phyloP scores from a whole-genome alignment of 2,888 invertebrate species.

The Scaptomyza parva region DNA sequence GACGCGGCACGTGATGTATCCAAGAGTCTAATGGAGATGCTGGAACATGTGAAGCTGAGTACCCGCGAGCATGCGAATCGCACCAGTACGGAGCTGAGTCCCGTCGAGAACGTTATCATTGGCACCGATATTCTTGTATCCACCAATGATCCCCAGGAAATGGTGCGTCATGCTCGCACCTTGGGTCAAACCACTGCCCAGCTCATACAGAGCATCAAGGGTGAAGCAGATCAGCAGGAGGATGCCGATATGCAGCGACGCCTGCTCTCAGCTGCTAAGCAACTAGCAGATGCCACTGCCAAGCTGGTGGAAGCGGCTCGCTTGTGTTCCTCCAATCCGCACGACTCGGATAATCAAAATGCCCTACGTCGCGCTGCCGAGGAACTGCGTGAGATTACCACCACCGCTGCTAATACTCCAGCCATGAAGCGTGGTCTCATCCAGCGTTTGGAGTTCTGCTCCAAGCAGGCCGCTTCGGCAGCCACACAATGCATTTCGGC shows the following conservation, averaged over 20 bases:
- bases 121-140: conserved; percentile 95
- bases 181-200: conserved; percentile 97
- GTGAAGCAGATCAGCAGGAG: conserved; percentile 95
- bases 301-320: conserved; percentile 98
- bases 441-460: conserved; percentile 89
- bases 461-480: conserved; percentile 93
- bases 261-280: conserved; percentile 96
- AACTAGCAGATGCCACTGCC: conserved; percentile 97
- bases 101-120: conserved; percentile 95
- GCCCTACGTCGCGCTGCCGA: conserved; percentile 95
- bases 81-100: conserved; percentile 90
- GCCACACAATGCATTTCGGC: conserved; percentile 96
- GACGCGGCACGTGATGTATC: conserved; percentile 95
- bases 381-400: conserved; percentile 95
- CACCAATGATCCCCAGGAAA: conserved; percentile 95
- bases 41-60: conserved; percentile 94
- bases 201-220: conserved; percentile 96
- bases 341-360: conserved; percentile 93
- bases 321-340: conserved; percentile 94
- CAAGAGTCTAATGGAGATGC: conserved; percentile 93
- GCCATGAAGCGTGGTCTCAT: conserved; percentile 91
- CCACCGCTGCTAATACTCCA: conserved; percentile 92
- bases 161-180: conserved; percentile 96
- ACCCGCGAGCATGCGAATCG: conserved; percentile 88
- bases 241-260: conserved; percentile 95